Conservation (phyloP, 2,797 vertebrate species). For the Pelobates cultripes region DNA sequence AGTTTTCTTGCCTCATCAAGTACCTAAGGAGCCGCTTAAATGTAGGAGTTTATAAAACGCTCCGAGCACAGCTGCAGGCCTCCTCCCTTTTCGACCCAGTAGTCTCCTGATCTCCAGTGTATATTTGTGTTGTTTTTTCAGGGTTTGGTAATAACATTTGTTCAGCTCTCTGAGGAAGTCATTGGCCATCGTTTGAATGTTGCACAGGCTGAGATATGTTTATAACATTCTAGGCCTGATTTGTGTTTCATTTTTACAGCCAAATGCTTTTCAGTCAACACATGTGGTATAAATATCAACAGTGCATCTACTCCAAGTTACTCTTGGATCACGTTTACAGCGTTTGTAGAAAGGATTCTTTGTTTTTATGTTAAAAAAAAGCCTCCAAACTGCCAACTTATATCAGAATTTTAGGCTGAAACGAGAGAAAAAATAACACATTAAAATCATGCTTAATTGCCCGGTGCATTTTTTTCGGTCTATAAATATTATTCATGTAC, state of each 20-base stretch:
- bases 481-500: slow-evolving; percentile 11
- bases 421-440: slow-evolving; percentile 21
- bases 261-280: slow-evolving; percentile 62
- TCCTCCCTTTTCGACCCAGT: slow-evolving; percentile 14
- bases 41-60: background rate
- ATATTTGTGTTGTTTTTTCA: slow-evolving; percentile 36
- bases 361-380: slow-evolving; percentile 61
- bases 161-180: slow-evolving; percentile 52
- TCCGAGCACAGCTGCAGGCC: slow-evolving; percentile 13
- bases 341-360: slow-evolving; percentile 61
- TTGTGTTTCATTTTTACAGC: slow-evolving; percentile 61
- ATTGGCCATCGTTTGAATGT: slow-evolving; percentile 45
- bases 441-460: background rate
- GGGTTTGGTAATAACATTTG: slow-evolving; percentile 56
- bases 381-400: slow-evolving; percentile 59
- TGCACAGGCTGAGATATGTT: slow-evolving; percentile 55
- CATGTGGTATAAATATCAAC: slow-evolving; percentile 61
- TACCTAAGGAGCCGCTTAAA: slow-evolving; percentile 4
- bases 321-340: slow-evolving; percentile 63
- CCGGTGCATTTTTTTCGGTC: background rate
- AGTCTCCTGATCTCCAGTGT: slow-evolving; percentile 11
- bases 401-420: slow-evolving; percentile 53
- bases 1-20: background rate
- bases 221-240: slow-evolving; percentile 56
- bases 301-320: slow-evolving; percentile 57